Percentiles rank a stretch among this genome's conserved stretches.
Conservation (phyloP, 2,888 invertebrate species). For the Mesochorus sp. region DNA sequence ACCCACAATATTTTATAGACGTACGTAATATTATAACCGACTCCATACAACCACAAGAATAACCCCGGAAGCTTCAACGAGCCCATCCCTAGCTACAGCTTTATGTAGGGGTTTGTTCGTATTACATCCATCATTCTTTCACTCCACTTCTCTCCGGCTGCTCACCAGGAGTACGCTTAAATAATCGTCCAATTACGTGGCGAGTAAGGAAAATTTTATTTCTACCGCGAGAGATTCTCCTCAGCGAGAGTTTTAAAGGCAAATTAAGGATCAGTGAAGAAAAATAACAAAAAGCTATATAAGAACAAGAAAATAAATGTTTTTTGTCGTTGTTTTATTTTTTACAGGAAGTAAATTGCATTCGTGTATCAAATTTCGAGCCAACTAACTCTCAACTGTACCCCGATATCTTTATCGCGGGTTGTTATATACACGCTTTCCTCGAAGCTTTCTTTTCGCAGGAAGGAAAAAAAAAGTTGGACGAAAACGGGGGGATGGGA, state of each 20-base stretch:
- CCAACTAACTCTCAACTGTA: background rate
- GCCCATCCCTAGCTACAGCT: slow-evolving; percentile 4
- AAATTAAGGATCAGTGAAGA: slow-evolving; percentile 26
- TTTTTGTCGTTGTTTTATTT: background rate
- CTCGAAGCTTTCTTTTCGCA: background rate
- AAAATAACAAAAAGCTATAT: background rate
- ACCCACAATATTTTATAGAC: no score
- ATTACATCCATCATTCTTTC: slow-evolving; percentile 18
- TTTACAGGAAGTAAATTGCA: background rate
- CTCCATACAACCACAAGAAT: no score
- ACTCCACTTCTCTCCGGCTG: background rate
- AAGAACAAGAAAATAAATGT: background rate
- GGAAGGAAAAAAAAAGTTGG: background rate
- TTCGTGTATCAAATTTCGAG: slow-evolving; percentile 19
- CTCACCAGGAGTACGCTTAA: slow-evolving; percentile 33
- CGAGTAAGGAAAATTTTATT: slow-evolving; percentile 51
- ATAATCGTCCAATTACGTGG: slow-evolving; percentile 59
- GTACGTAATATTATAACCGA: no score
- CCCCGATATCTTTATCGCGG: slow-evolving; percentile 40
- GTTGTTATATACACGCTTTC: slow-evolving; percentile 12
- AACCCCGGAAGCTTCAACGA: no score
- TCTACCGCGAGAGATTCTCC: slow-evolving; percentile 3
- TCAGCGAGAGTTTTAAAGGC: slow-evolving; percentile 39
- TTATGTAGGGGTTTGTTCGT: slow-evolving; percentile 10
- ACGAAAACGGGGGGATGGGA: background rate